Evolutionary conservation across 2,113 vertebrate genomes (phyloP), one percentile per base, ranked within the genome.

Genomic region (Sapajus apella): DNA sequence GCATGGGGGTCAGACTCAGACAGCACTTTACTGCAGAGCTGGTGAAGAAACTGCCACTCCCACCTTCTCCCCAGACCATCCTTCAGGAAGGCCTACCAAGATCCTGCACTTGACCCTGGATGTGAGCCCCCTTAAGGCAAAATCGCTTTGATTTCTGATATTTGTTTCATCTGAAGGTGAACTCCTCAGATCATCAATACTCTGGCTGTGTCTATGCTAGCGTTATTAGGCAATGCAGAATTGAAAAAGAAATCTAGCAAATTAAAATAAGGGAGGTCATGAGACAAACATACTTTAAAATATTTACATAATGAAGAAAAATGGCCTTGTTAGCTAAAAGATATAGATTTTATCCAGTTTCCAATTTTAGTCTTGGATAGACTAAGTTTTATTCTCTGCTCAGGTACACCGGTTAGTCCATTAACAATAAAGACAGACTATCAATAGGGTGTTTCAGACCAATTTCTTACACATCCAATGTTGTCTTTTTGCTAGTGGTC

Each of bases 111-210:
- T 90, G 87, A 86, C 87, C 56, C 56, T 52, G 35, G 1, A 87
- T 43, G 23, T 5, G 14, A 96, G 76, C 27, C 30, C 47, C 47
- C 8, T 2, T 23, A 52, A 97, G 40, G 50, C 55, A 79, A 87
- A 83, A 95, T 83, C 43, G 94, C 35, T 94, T 96, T 73, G 55
- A 87, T 87, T 40, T 89, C 55, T 86, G 25, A 66, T n/a, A 80
- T 58, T 64, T 87, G 20, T 83, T 96, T 94, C 55, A 47, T 94
- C 81, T 55, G 3, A 82, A 95, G 50, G 37, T 94, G 27, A 84
- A 2, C 16, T 90, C 47, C 30, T 96, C 35, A 81, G 64, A 68
- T 95, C n/a, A 83, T 27, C 56, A 81, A 85, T 21, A 47, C 61
- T 68, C 80, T 64, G 30, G 23, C 45, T 94, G 14, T 75, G 27